These are phyloP conservation scores for Mallotus villosus DNA, from an alignment of 2,797 vertebrate genomes.

Conservation along the genomic window DNA sequence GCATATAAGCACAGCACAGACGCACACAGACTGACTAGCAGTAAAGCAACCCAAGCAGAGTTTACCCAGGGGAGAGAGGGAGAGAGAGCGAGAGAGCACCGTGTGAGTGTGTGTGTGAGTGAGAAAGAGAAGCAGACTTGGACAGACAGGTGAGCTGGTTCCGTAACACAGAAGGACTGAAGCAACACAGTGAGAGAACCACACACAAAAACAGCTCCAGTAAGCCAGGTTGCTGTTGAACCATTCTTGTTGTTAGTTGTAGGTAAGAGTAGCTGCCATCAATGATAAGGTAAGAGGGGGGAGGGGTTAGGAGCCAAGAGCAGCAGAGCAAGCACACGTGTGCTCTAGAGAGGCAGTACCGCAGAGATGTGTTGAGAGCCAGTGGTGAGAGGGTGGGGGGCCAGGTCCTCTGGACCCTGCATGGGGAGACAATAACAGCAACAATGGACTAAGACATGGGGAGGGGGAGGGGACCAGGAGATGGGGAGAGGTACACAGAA, in stretches of 20 bases:
- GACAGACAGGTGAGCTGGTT: neutral
- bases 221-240: neutral
- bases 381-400: conserved; percentile 80
- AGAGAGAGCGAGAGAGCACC: neutral
- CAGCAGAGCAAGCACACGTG: conserved; percentile 47
- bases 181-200: neutral
- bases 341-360: conserved; percentile 77
- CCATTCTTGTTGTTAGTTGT: too few relatives aligned
- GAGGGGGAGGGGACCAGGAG: conserved; percentile 43
- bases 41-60: conserved; percentile 43
- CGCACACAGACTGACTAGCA: conserved; percentile 43
- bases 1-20: conserved; percentile 35
- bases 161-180: neutral
- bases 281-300: too few relatives aligned
- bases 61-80: conserved; percentile 1
- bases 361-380: conserved; percentile 82
- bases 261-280: neutral
- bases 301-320: conserved; percentile 11
- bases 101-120: conserved; percentile 8
- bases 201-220: neutral
- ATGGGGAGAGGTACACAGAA: conserved; percentile 23
- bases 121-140: neutral
- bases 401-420: conserved; percentile 84
- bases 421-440: conserved; percentile 83
- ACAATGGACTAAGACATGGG: conserved; percentile 80